phyloP scores from a whole-genome alignment of 2,797 vertebrate genomes.

The Melanotaenia parkinsoni region DNA sequence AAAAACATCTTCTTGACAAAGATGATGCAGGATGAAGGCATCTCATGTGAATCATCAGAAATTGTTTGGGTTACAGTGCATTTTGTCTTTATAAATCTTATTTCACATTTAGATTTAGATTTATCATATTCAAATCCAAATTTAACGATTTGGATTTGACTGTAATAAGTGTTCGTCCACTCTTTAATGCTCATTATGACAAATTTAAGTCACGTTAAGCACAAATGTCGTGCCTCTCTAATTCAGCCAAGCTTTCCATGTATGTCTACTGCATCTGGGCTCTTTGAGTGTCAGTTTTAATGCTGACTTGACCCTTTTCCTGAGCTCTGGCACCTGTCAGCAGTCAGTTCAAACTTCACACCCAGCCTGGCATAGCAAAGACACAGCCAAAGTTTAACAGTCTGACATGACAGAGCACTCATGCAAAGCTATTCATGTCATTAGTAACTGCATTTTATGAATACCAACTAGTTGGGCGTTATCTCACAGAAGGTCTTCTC shows the following conservation, averaged over 20 bases:
- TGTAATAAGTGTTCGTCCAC: constrained; percentile 2
- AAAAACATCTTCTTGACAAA: constrained; percentile 24
- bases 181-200: not conserved
- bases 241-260: constrained; percentile 21
- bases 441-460: constrained; percentile 20
- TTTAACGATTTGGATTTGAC: constrained; percentile 2
- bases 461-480: constrained; percentile 14
- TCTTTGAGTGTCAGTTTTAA: constrained; percentile 39
- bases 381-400: constrained; percentile 39
- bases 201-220: not conserved
- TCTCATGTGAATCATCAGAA: constrained; percentile 4
- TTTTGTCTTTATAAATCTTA: not conserved
- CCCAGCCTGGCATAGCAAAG: constrained; percentile 40
- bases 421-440: constrained; percentile 26
- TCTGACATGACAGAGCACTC: constrained; percentile 40
- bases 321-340: constrained; percentile 63
- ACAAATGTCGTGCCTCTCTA: constrained; percentile 1
- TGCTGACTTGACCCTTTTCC: constrained; percentile 49
- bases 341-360: constrained; percentile 51
- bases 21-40: constrained; percentile 35
- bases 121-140: not conserved
- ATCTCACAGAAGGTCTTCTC: constrained; percentile 23
- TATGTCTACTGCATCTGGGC: constrained; percentile 18
- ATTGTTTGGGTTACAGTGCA: not conserved
- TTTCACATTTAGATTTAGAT: not conserved